phyloP scores from a whole-genome alignment of 2,113 vertebrate species.

The Drymodes brunneopygia region DNA sequence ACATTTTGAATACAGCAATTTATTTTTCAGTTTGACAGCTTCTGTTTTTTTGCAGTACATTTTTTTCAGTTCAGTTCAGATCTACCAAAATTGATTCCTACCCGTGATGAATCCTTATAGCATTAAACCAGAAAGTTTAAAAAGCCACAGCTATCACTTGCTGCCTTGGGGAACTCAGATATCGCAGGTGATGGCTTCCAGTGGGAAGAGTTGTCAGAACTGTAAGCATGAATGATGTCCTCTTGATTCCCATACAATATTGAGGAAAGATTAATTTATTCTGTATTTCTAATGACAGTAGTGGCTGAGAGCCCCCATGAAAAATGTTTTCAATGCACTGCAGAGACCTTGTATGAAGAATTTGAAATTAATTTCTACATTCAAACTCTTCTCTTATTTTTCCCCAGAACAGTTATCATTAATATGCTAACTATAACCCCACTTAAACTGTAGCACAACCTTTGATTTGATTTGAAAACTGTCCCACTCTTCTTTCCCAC shows the following conservation, averaged over 20 bases:
- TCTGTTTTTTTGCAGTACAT: background rate
- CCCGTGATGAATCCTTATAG: background rate
- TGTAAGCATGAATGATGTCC: background rate
- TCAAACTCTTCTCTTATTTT: background rate
- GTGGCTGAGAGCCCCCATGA: background rate
- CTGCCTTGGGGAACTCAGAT: background rate
- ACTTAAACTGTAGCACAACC: background rate
- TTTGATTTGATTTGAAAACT: background rate
- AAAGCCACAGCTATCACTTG: background rate
- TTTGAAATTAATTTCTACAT: background rate
- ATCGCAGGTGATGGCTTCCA: background rate
- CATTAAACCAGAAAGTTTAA: background rate
- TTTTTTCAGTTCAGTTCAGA: background rate
- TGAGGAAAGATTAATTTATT: background rate
- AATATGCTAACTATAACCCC: background rate
- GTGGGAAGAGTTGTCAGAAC: background rate
- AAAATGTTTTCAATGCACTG: background rate
- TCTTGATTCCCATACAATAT: background rate
- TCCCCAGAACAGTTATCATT: background rate
- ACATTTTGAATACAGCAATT: background rate
- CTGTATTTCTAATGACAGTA: background rate
- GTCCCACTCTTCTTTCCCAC: background rate
- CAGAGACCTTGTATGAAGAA: background rate
- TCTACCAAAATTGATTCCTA: background rate
- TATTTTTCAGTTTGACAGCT: background rate